phyloP scores from a whole-genome alignment of 2,888 invertebrate species.

The Apotomis capreana region DNA sequence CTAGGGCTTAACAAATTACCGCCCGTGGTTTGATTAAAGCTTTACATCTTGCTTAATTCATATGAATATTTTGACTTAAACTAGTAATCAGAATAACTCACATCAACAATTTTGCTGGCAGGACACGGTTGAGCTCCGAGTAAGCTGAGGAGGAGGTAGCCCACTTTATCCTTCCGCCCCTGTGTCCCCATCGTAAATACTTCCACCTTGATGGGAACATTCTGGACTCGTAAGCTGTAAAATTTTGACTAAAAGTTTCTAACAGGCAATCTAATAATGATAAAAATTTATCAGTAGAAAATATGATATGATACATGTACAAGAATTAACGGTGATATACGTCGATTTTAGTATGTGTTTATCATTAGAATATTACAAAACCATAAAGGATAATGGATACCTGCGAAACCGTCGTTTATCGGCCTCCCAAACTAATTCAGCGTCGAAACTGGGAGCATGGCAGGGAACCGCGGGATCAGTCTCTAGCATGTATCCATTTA shows the following conservation, averaged over 20 bases:
- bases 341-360: slow-evolving; percentile 11
- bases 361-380: slow-evolving; percentile 51
- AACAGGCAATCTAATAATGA: too few relatives aligned
- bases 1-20: too few relatives aligned
- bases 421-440: slow-evolving; percentile 91
- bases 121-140: slow-evolving; percentile 87
- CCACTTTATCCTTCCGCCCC: slow-evolving; percentile 85
- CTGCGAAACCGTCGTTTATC: slow-evolving; percentile 87
- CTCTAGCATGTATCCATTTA: slow-evolving; percentile 87
- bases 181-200: slow-evolving; percentile 83
- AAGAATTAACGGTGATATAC: too few relatives aligned
- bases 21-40: too few relatives aligned
- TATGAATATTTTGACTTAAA: too few relatives aligned
- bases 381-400: slow-evolving; percentile 49
- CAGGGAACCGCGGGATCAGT: slow-evolving; percentile 85
- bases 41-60: too few relatives aligned
- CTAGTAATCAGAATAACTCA: slow-evolving; percentile 49
- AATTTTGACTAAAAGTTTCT: too few relatives aligned
- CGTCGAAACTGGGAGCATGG: slow-evolving; percentile 85
- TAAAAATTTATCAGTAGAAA: too few relatives aligned
- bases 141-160: slow-evolving; percentile 87
- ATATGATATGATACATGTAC: too few relatives aligned
- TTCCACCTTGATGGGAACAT: slow-evolving; percentile 89
- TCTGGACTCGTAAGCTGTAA: slow-evolving; percentile 87
- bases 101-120: slow-evolving; percentile 73